Evolutionary conservation across 2,888 invertebrate genomes (phyloP), one percentile per base, ranked within the genome.

Genomic region (Drosophila nr. medialis): DNA sequence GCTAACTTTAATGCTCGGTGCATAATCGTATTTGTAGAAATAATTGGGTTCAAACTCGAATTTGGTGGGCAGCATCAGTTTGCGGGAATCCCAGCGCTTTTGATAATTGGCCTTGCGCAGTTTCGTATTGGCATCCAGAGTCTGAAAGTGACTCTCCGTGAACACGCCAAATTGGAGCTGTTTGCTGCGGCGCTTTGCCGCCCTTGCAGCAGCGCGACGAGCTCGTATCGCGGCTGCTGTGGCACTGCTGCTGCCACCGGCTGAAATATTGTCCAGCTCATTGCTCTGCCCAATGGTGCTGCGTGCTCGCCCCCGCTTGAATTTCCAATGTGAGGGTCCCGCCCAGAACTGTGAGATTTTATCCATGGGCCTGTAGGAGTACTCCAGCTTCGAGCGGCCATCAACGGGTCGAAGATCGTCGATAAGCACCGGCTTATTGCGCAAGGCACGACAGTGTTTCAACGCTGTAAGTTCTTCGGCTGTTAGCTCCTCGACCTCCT

Each of bases 291-390:
- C 77, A 50, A 64, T 68, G 1, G 90, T 83, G n/a, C 74, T 86
- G n/a, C 88, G 89, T 7, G 75, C 63, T 1, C 91, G 89, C 0
- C 60, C n/a, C 4, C 94, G 94, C 89, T 94, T 95, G 50, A 96
- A 94, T 83, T 96, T 96, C 97, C 97, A 97, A 93, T 97, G 96
- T 51, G 95, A 94, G 36, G 97, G 97, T 0, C 97, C 97, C 29
- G 96, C 96, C 97, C 97, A 97, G 78, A 95, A 93, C 66, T 93
- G 92, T 45, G 91, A 92, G 15, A 93, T 93, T 90, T 90, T 92
- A 80, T 91, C 93, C 92, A 91, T 89, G 91, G 94, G 91, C 94
- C 94, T 92, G 95, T 96, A 96, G 0, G 96, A 96, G 93, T 96
- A 97, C 92, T 97, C 96, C 50, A 95, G 94, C 64, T 90, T 93